Base-by-base conservation (phyloP, 2,888 invertebrate genomes). In the Scaptomyza parva region DNA sequence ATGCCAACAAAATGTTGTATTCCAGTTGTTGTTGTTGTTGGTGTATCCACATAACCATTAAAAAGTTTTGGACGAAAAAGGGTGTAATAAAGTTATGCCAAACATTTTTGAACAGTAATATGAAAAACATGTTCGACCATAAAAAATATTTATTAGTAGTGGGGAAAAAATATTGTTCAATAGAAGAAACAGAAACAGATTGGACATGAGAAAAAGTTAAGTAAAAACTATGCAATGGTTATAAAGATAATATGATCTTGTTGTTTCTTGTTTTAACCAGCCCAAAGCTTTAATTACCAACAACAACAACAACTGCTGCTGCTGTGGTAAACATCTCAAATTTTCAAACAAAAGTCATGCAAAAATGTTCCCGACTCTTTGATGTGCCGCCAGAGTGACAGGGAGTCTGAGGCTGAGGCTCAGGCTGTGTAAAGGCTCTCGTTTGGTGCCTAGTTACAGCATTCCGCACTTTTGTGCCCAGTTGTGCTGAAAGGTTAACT, bases 251-350 rank as follows among this genome's bases (percentile, higher is more conserved):
- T n/a, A n/a, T n/a, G n/a, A n/a, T n/a, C n/a, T n/a, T n/a, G n/a
- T n/a, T n/a, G 26, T 28, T 28, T 8, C 28, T 9, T 28, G 3
- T 24, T 5, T 24, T 24, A 24, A n/a, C n/a, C 5, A 37, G 3
- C 37, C 17, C 17, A 28, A 17, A 55, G 40, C 28, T 59, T 70
- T 55, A 54, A 63, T 73, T 73, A 62, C 67, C 45, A 55, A 57
- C 26, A 69, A 58, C 39, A 54, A n/a, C 22, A 45, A 4, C 58
- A 51, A 12, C 11, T 40, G 37, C 39, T 6, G 6, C 58, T 54
- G n/a, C 11, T 40, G 37, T 35, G 7, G 6, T n/a, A n/a, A 4
- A n/a, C 18, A 28, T 41, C 44, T 45, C 40, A 44, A 44, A 26
- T 41, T 20, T 37, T 51, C 17, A 30, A 41, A 39, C 43, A 51